These are phyloP conservation scores for Tetraodon nigroviridis DNA, from an alignment of 2,113 vertebrate species.

Conservation along the genomic window DNA sequence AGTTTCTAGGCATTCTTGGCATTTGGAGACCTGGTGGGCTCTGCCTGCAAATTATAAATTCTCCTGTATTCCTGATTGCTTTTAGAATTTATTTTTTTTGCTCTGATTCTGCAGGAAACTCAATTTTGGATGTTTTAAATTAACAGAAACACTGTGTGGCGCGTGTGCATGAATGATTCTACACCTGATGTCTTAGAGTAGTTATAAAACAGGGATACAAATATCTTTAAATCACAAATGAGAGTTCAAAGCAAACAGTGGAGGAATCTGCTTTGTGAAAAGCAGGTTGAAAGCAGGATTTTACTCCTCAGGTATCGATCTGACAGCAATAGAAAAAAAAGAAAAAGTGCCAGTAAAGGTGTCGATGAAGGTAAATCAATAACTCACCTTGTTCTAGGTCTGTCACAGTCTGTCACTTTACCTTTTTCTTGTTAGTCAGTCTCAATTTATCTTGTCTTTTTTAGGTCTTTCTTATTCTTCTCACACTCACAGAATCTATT, in stretches of 20 bases:
- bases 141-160: no score
- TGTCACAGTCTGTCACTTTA: constrained; percentile 54
- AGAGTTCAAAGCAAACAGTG: constrained; percentile 1
- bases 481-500: constrained; percentile 53
- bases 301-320: neutral
- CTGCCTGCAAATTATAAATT: no score
- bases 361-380: constrained; percentile 62
- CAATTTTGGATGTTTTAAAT: no score
- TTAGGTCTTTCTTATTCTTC: neutral
- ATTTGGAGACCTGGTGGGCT: no score
- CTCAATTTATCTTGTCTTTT: constrained; percentile 56
- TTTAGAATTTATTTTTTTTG: no score
- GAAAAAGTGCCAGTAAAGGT: constrained; percentile 15
- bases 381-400: constrained; percentile 60
- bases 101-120: neutral
- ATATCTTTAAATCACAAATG: constrained; percentile 2
- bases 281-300: neutral
- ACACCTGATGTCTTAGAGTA: no score
- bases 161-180: no score
- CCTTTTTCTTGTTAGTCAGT: constrained; percentile 54
- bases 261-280: constrained; percentile 10
- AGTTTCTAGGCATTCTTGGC: no score
- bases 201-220: no score
- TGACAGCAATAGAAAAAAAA: neutral
- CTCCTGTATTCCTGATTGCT: no score